Evolutionary conservation across 2,797 vertebrate genomes (phyloP).

Genomic region (Pachyuromys duprasi): DNA sequence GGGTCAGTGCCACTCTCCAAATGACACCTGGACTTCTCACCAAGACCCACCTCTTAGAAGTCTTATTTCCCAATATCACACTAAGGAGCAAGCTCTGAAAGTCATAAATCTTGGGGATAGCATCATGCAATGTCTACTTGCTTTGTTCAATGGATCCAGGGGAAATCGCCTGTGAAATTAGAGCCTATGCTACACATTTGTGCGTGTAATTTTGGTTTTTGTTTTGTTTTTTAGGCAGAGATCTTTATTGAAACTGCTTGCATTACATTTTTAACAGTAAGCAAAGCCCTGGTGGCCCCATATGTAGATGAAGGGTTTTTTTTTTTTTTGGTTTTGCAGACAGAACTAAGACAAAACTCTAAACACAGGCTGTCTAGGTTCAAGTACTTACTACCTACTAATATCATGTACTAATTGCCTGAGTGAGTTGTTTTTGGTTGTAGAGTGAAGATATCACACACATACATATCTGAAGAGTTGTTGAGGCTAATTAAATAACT

Average conservation of each 20-base stretch:
- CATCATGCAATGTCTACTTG: neutral
- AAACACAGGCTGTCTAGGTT: neutral
- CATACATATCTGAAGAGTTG: neutral
- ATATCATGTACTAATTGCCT: neutral
- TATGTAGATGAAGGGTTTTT: neutral
- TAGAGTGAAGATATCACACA: neutral
- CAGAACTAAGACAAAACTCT: neutral
- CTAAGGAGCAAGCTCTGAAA: neutral
- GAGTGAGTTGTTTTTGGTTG: neutral
- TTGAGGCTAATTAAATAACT: neutral
- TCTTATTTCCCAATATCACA: neutral
- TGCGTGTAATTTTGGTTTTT: neutral
- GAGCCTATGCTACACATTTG: neutral
- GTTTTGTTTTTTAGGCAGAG: neutral
- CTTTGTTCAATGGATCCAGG: neutral
- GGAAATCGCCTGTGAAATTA: neutral
- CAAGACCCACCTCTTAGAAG: neutral
- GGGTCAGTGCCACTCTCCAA: neutral
- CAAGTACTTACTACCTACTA: neutral
- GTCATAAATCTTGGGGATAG: neutral
- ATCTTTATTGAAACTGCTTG: neutral
- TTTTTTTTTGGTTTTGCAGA: neutral
- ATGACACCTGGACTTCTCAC: neutral
- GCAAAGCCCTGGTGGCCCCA: neutral
- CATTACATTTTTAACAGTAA: neutral